These are phyloP conservation scores for Autographa pulchrina DNA, from an alignment of 2,888 invertebrate species.

Conservation along the genomic window DNA sequence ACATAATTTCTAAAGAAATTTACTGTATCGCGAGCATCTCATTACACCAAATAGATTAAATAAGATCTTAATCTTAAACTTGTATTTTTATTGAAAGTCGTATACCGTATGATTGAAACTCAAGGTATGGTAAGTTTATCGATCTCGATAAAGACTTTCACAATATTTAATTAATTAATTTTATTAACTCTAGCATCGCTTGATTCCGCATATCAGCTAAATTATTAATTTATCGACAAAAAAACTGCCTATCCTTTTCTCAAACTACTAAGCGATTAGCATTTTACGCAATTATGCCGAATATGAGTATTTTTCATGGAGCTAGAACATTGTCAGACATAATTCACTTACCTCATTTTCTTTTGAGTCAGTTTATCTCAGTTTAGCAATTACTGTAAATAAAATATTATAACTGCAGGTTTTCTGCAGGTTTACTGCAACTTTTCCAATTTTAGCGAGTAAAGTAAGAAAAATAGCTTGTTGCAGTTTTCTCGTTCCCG, in stretches of 20 bases:
- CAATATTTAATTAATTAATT: neutral
- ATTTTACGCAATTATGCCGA: no score
- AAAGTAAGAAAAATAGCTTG: slow-evolving; percentile 3
- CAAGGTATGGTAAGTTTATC: slow-evolving; percentile 12
- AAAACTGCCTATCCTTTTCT: no score
- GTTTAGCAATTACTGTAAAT: neutral
- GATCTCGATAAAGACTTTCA: slow-evolving; percentile 6
- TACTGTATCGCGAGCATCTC: neutral
- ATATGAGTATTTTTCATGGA: no score
- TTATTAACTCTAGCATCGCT: no score
- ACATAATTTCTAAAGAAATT: neutral
- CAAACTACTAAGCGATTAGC: no score
- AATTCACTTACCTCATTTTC: neutral
- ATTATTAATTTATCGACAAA: no score
- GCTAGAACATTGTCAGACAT: neutral
- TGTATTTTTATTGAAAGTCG: slow-evolving; percentile 8
- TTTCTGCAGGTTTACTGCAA: neutral
- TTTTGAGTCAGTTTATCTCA: neutral
- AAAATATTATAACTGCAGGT: neutral
- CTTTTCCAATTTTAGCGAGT: neutral
- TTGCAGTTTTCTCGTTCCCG: neutral
- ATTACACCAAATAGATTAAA: slow-evolving; percentile 17
- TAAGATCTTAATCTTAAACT: neutral
- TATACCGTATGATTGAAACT: slow-evolving; percentile 1
- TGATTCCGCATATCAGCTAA: no score